Percentiles rank a stretch among this genome's conserved stretches.
Conservation (phyloP, 2,888 invertebrate species). For the Xanthia togata region DNA sequence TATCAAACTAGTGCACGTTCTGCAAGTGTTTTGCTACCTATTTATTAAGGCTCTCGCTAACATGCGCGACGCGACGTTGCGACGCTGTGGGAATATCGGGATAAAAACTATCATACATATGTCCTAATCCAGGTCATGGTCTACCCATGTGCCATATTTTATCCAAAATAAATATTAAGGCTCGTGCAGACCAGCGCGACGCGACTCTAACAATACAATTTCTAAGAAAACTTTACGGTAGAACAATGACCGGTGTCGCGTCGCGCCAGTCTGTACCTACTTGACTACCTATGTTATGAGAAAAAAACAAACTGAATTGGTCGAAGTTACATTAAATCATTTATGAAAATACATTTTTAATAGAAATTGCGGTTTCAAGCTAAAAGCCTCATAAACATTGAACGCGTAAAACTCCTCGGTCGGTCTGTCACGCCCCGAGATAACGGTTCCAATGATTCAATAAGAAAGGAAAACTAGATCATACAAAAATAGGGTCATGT, state of each 20-base stretch:
- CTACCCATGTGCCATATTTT: too few species aligned
- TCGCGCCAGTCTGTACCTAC: not conserved
- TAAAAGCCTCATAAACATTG: conserved; percentile 44
- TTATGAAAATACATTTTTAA: conserved; percentile 22
- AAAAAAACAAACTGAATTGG: conserved; percentile 16
- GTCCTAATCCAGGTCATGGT: too few species aligned
- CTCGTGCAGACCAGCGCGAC: too few species aligned
- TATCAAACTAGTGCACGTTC: conserved; percentile 33
- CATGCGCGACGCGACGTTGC: too few species aligned
- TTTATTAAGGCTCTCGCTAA: not conserved
- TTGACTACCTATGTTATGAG: not conserved
- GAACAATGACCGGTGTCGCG: too few species aligned
- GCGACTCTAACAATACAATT: too few species aligned
- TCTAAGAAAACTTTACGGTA: too few species aligned
- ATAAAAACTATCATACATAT: too few species aligned
- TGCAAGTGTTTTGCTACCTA: conserved; percentile 26
- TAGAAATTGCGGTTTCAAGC: conserved; percentile 27
- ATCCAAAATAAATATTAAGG: too few species aligned
- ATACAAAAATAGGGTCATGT: conserved; percentile 47
- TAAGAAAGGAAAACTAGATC: conserved; percentile 60
- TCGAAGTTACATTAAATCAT: conserved; percentile 4
- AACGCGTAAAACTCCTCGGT: conserved; percentile 67
- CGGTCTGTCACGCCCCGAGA: conserved; percentile 51
- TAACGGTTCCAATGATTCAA: conserved; percentile 66
- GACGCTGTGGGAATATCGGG: too few species aligned